A percentile compares a stretch with the other conserved stretches of the same genome.
phyloP scores from a whole-genome alignment of 1,140 invertebrate genomes.

The Heliothis virescens region DNA sequence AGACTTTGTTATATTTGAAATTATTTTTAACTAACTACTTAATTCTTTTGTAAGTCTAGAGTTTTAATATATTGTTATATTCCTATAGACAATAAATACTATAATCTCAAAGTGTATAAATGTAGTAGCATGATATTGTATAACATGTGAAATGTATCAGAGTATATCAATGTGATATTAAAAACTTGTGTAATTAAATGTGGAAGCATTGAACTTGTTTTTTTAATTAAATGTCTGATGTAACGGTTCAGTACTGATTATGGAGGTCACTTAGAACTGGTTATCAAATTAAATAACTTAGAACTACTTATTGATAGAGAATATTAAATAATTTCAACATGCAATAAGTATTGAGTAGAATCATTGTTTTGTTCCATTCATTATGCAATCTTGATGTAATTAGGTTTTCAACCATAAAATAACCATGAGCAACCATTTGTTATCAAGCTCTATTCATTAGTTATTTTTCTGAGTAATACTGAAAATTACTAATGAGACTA shows the following conservation, averaged over 20 bases:
- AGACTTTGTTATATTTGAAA: not conserved
- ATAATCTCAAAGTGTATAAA: slow-evolving; percentile 16
- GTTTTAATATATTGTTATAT: too few relatives aligned
- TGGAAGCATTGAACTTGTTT: slow-evolving; percentile 46
- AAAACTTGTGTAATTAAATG: slow-evolving; percentile 40
- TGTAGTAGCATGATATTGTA: slow-evolving; percentile 19
- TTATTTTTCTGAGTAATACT: too few relatives aligned
- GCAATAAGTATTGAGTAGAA: slow-evolving; percentile 12
- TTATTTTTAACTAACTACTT: not conserved
- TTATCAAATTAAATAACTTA: slow-evolving; percentile 20
- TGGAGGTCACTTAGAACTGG: slow-evolving; percentile 40
- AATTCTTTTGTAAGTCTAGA: too few relatives aligned
- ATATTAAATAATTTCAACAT: slow-evolving; percentile 13
- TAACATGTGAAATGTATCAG: slow-evolving; percentile 28
- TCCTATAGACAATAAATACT: slow-evolving; percentile 23
- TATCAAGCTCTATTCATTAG: too few relatives aligned
- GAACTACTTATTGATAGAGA: not conserved
- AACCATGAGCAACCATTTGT: too few relatives aligned
- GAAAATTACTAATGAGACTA: too few relatives aligned
- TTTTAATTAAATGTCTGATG: slow-evolving; percentile 38
- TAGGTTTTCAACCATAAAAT: too few relatives aligned
- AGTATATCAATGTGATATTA: slow-evolving; percentile 45
- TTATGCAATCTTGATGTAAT: too few relatives aligned
- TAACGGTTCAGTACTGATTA: slow-evolving; percentile 46
- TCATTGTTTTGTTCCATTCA: not conserved